Percentiles rank a stretch among this genome's conserved stretches.
Conservation (phyloP, 2,888 invertebrate genomes). For the Plutella xylostella region DNA sequence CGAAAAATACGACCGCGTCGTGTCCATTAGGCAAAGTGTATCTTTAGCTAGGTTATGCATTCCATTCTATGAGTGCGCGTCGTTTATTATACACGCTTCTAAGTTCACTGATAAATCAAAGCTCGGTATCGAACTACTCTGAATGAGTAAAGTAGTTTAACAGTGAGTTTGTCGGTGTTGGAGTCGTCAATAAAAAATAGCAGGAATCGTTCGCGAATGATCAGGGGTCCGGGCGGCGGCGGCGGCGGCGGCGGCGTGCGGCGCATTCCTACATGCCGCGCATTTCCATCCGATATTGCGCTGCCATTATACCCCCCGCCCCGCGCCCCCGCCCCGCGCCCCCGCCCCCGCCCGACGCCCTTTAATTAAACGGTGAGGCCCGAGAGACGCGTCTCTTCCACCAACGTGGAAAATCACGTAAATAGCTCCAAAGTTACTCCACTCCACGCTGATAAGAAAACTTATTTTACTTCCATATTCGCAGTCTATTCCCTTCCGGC, state of each 20-base stretch:
- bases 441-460: conserved; percentile 19
- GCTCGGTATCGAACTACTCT: not conserved
- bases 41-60: conserved; percentile 45
- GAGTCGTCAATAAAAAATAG: conserved; percentile 69
- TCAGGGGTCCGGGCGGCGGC: conserved; percentile 42
- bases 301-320: conserved; percentile 65
- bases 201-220: conserved; percentile 64
- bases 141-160: not conserved
- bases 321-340: conserved; percentile 38
- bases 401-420: conserved; percentile 63
- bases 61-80: conserved; percentile 22
- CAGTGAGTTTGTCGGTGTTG: too few relatives aligned
- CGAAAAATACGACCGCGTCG: conserved; percentile 51
- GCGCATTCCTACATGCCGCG: conserved; percentile 70
- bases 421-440: conserved; percentile 54
- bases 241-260: conserved; percentile 40
- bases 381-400: conserved; percentile 61
- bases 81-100: not conserved
- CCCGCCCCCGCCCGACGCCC: conserved; percentile 50
- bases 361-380: conserved; percentile 69
- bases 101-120: not conserved
- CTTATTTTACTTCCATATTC: conserved; percentile 6
- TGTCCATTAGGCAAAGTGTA: conserved; percentile 56
- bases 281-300: conserved; percentile 71
- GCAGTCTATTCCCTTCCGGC: not conserved